Base-by-base conservation (phyloP, 1,140 invertebrate species). In the Brachionus manjavacas region DNA sequence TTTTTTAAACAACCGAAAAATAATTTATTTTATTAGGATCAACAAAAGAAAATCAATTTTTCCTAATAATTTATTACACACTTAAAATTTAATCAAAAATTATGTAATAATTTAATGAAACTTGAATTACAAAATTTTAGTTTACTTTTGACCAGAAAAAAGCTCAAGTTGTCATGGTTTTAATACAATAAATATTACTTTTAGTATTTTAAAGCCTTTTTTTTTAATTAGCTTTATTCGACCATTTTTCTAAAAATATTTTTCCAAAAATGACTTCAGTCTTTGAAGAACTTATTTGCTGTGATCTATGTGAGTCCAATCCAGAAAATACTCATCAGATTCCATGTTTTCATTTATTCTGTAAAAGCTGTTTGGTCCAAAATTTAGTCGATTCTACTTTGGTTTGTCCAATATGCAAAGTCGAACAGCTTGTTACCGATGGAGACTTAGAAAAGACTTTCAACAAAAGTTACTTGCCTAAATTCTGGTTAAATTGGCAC, bases 401-500 rank as follows among this genome's bases (percentile, higher is more conserved):
- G 4, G 16, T 43, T 20, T 74, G 70, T 74, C 70, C 31, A 16
- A 11, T 74, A 41, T 74, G 70, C 16, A 43, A 74, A 74, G 39
- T 4, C 16, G 35, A 74, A 16, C 70, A 74, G 2, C 16, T 16
- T 2, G 31, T 74, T 41, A 12, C 16, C 43, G n/a, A 43, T n/a
- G 39, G 12, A 41, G 35, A 41, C 20, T n/a, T 68, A 14, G 70
- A 74, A 23, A 74, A 41, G 16, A 31, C 39, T 3, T 74, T 74
- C 16, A 41, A 20, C 4, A 39, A 39, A 41, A 74, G 35, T 74
- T n/a, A 23, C 23, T 23, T 74, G 7, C 20, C 70, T 41, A 74
- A 74, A 74, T 74, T 74, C 23, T 74, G 70, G 70, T 23, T 43
- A 41, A 74, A 41, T n/a, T 74, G 70, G 70, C 31, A 74, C 35